Base-by-base conservation (phyloP, 1,140 invertebrate species). In the Dendroctonus valens region DNA sequence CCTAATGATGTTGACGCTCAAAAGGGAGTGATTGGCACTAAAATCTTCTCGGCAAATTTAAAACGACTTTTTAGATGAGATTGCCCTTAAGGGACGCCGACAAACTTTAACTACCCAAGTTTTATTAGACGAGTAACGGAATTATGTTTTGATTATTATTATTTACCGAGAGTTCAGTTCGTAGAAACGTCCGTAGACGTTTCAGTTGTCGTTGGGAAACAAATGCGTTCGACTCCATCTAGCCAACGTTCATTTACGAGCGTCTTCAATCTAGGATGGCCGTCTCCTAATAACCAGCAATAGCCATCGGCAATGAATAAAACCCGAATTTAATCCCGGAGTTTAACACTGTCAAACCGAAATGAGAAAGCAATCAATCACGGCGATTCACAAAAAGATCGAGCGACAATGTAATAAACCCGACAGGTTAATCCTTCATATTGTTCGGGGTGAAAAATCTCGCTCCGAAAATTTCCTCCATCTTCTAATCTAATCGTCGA, bases 401-500 rank as follows among this genome's bases (percentile, higher is more conserved):
- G 57, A 67, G 58, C 65, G 65, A 67, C 65, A 67, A 53, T 59
- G 65, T 67, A 67, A 67, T 67, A 67, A 59, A 67, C 55, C 57
- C 58, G 65, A 67, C 65, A 67, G 65, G 65, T 67, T 67, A 67
- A 67, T 67, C 65, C 65, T 67, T 67, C 65, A 67, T 60, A 67
- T 67, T 67, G 65, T 67, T 60, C 65, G 65, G 51, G 44, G 51
- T 54, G 65, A 67, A 67, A 59, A 65, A 65, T 65, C 48, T 51
- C 50, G 57, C 57, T 60, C 65, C 65, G 42, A 49, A 67, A 67
- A 59, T 52, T 59, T 67, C 57, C 65, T 53, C 57, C 50, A 59
- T 52, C 57, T 58, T 68, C 59, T 68, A 68, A 68, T 68, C 66
- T 68, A 68, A 68, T 68, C 66, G 60, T 62, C 59, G 59, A 49